Evolutionary conservation across 2,888 invertebrate genomes (phyloP).

Genomic region (Coleophora flavipennella): DNA sequence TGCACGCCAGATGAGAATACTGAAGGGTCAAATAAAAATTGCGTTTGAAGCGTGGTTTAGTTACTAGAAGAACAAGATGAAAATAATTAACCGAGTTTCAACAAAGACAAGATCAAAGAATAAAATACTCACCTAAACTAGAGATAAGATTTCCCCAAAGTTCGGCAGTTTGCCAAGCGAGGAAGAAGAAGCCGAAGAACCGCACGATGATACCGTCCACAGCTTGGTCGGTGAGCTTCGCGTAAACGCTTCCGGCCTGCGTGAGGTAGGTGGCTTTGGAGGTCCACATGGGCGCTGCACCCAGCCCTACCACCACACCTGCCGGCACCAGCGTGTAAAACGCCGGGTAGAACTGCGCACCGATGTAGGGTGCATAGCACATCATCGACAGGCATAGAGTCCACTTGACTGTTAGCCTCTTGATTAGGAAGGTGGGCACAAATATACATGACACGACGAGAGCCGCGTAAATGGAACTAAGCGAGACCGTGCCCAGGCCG

Average conservation of each 20-base stretch:
- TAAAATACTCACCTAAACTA: slow-evolving; percentile 81
- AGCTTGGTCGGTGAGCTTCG: slow-evolving; percentile 88
- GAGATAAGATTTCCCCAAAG: slow-evolving; percentile 97
- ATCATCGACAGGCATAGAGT: slow-evolving; percentile 93
- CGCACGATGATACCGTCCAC: slow-evolving; percentile 94
- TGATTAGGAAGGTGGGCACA: slow-evolving; percentile 93
- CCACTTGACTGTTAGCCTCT: slow-evolving; percentile 96
- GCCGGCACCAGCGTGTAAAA: slow-evolving; percentile 95
- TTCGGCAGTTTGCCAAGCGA: slow-evolving; percentile 97
- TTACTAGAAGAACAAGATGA: too few species aligned
- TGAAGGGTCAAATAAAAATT: slow-evolving; percentile 29
- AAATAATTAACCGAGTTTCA: too few species aligned
- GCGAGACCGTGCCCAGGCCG: slow-evolving; percentile 90
- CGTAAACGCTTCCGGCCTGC: slow-evolving; percentile 87
- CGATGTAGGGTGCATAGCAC: slow-evolving; percentile 95
- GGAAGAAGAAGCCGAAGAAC: slow-evolving; percentile 99
- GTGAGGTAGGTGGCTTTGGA: slow-evolving; percentile 98
- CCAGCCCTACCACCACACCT: slow-evolving; percentile 93
- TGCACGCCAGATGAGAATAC: slow-evolving; percentile 86
- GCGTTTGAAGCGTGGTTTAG: too few species aligned
- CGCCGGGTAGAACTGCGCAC: slow-evolving; percentile 92
- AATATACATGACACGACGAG: slow-evolving; percentile 96
- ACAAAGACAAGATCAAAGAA: neutral
- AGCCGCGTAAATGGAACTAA: slow-evolving; percentile 93
- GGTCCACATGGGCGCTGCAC: slow-evolving; percentile 98